Evolutionary conservation across 2,113 vertebrate genomes (phyloP), one percentile per base, ranked within the genome.

Genomic region (Onychorhynchus coronatus): DNA sequence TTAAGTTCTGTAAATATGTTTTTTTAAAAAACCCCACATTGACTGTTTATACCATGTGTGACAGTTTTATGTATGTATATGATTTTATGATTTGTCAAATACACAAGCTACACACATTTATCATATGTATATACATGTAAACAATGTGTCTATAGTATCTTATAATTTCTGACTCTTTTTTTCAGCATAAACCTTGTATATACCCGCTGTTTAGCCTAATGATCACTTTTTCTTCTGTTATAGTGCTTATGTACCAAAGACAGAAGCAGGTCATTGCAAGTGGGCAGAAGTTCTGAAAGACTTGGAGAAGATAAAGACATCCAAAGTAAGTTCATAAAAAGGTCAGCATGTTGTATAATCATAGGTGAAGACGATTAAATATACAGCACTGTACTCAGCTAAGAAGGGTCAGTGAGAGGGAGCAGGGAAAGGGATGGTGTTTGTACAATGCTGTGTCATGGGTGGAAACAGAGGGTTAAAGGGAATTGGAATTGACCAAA

Each of bases 261-360:
- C 95, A 91, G 98, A 96, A 65, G 97, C 96, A 33, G 39, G 12
- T 44, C 52, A 75, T 2, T 84, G 61, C 83, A 87, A 37, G 56
- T 98, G 97, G 98, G 20, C n/a, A 1, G 37, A 83, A 80, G 97
- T 98, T 72, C 80, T 97, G 63, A 3, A 19, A 14, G 98, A 98
- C 71, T 70, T 98, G 92, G 18, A 96, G 49, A 50, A 1, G 55
- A 96, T 98, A 70, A 47, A 97, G 90, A 14, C 89, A 59, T 94
- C 93, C 74, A 50, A 97, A 95, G 98, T 98, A 94, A 97, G 97
- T 85, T 67, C 9, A 76, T 33, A 3, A 72, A 92, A 39, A 67
- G 24, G 39, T 63, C n/a, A 56, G 24, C 15, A 63, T 88, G 90
- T 90, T 42, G n/a, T 44, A 41, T 7, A 50, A 44, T 10, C 33